Percentiles rank a stretch among this genome's conserved stretches.
phyloP scores from a whole-genome alignment of 2,113 vertebrate genomes.

The Lycocorax pyrrhopterus region DNA sequence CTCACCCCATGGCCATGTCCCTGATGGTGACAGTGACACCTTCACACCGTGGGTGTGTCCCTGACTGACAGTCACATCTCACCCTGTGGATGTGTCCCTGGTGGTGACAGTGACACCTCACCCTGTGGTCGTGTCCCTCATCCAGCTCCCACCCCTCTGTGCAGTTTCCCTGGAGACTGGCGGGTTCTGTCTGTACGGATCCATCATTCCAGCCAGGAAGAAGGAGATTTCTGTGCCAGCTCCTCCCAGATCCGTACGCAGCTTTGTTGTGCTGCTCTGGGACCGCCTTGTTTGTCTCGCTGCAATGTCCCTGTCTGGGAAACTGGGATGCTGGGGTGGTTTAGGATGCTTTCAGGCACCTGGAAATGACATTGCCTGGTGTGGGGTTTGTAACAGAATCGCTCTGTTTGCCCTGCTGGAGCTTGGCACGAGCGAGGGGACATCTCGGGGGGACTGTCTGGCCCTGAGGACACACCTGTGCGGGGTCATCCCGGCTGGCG shows the following conservation, averaged over 20 bases:
- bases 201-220: not conserved
- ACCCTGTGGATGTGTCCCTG: rapidly evolving
- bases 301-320: not conserved
- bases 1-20: rapidly evolving
- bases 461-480: not conserved
- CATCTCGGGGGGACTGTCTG: not conserved
- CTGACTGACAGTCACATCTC: too few relatives aligned
- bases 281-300: not conserved
- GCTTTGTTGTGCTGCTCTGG: not conserved
- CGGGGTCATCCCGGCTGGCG: not conserved
- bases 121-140: not conserved
- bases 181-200: not conserved
- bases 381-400: not conserved
- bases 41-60: not conserved
- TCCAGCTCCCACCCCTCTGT: not conserved
- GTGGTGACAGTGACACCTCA: too few relatives aligned
- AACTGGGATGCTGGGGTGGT: not conserved
- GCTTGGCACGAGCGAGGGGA: not conserved
- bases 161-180: not conserved
- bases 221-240: not conserved
- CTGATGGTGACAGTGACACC: not conserved
- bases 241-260: not conserved
- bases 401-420: not conserved
- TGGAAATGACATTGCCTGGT: not conserved
- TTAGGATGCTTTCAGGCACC: not conserved